A percentile compares a stretch with the other conserved stretches of the same genome.
These are phyloP conservation scores for Heliocidaris tuberculata DNA, from an alignment of 35 echinoderm and acorn worm species.

Conservation along the genomic window DNA sequence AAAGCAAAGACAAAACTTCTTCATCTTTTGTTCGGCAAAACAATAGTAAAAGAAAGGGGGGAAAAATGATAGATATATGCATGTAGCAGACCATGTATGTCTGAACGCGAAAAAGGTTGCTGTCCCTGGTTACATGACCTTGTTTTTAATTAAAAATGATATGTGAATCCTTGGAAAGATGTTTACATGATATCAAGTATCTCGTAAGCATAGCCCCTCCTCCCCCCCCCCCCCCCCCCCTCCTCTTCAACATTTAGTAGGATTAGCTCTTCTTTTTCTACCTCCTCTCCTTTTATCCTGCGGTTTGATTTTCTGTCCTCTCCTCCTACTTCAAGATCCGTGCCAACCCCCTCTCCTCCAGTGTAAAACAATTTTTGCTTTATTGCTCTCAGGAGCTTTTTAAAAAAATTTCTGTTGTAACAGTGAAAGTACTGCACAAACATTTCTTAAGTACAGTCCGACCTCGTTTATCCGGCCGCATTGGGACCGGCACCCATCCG, in stretches of 20 bases:
- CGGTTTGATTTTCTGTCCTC: not conserved
- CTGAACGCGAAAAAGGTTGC: not conserved
- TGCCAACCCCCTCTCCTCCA: not conserved
- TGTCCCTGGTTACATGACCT: not conserved
- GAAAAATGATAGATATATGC: not conserved
- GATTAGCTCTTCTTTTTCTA: not conserved
- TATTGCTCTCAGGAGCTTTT: too few relatives aligned
- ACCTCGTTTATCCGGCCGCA: too few relatives aligned
- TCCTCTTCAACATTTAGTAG: not conserved
- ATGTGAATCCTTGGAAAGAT: not conserved
- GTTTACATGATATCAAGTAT: not conserved
- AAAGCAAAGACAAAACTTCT: too few relatives aligned
- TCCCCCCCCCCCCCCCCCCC: not conserved
- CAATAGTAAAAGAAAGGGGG: not conserved
- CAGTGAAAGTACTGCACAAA: too few relatives aligned
- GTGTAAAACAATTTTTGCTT: too few relatives aligned
- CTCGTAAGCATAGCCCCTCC: not conserved
- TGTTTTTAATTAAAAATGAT: not conserved
- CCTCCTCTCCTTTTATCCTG: not conserved
- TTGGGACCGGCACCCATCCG: too few relatives aligned
- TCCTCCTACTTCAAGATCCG: too few relatives aligned
- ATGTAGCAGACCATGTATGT: not conserved
- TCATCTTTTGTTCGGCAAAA: too few relatives aligned
- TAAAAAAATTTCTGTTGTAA: too few relatives aligned
- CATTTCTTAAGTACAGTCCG: too few relatives aligned